These are phyloP conservation scores for Coregonus suidteri DNA, from an alignment of 2,797 vertebrate species.

Conservation along the genomic window DNA sequence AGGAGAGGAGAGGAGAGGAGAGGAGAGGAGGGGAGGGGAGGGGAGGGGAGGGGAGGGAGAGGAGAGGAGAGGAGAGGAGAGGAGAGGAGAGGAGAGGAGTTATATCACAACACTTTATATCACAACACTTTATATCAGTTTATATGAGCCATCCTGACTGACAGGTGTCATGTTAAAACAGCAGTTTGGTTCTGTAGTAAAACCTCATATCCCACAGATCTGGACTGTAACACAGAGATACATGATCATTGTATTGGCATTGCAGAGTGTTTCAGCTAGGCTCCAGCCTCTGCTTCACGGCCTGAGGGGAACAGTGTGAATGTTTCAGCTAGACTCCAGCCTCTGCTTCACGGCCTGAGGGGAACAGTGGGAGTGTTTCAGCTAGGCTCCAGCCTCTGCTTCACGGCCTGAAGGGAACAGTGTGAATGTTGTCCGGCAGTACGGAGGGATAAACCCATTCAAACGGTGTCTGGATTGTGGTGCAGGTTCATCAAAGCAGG, in stretches of 20 bases:
- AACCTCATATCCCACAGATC: slow-evolving; percentile 36
- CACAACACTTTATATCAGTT: slow-evolving; percentile 6
- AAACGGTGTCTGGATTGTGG: background rate
- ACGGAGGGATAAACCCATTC: background rate
- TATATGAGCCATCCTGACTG: slow-evolving; percentile 47
- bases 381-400: background rate
- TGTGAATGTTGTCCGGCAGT: background rate
- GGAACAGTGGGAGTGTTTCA: background rate
- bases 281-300: no score
- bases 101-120: background rate
- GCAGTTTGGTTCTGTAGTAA: slow-evolving; percentile 40
- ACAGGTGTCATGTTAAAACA: slow-evolving; percentile 54
- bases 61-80: slow-evolving; percentile 21
- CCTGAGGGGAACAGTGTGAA: no score
- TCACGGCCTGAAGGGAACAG: background rate
- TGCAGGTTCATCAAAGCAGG: background rate
- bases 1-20: slow-evolving; percentile 13
- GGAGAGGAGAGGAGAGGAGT: slow-evolving; percentile 39
- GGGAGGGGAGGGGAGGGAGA: no score
- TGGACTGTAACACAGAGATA: slow-evolving; percentile 25
- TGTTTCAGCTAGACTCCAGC: no score
- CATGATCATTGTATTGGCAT: background rate
- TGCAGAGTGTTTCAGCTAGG: background rate
- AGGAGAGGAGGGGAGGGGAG: slow-evolving; percentile 13
- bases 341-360: no score